Evolutionary conservation across 2,113 vertebrate species (phyloP).

Genomic region (Cynocephalus volans): DNA sequence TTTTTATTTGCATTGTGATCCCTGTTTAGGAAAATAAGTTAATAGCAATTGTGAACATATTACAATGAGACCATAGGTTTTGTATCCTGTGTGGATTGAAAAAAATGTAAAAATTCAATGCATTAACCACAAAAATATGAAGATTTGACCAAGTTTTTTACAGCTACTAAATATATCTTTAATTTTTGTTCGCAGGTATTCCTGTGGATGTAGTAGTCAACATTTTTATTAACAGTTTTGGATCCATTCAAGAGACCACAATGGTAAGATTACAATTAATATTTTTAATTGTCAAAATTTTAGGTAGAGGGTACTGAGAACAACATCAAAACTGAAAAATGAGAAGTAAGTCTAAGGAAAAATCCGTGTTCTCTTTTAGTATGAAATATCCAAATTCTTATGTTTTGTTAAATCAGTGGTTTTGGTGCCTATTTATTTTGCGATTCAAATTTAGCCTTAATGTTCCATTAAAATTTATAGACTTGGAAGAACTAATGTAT

Average conservation of each 20-base stretch:
- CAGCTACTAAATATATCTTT: background rate
- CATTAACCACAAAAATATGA: background rate
- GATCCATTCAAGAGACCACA: conserved; percentile 99
- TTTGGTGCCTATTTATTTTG: background rate
- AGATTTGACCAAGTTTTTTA: background rate
- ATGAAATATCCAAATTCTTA: background rate
- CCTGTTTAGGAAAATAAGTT: conserved; percentile 33
- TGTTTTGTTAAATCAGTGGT: background rate
- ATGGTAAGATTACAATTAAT: conserved; percentile 93
- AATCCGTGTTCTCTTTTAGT: background rate
- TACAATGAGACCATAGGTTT: conserved; percentile 20
- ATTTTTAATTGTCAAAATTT: background rate
- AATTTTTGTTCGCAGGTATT: conserved; percentile 91
- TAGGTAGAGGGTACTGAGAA: background rate
- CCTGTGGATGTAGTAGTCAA: conserved; percentile 98
- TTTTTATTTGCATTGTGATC: conserved; percentile 6
- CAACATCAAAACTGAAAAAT: conserved; percentile 4
- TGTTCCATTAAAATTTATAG: background rate
- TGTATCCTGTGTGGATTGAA: background rate
- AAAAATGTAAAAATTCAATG: conserved; percentile 4
- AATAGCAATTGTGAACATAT: background rate
- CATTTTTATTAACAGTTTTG: conserved; percentile 99
- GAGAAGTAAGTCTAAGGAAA: background rate
- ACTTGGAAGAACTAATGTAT: background rate
- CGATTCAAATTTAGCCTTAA: conserved; percentile 32